Base-by-base conservation (phyloP, 2,797 vertebrate species). In the Gila robusta region DNA sequence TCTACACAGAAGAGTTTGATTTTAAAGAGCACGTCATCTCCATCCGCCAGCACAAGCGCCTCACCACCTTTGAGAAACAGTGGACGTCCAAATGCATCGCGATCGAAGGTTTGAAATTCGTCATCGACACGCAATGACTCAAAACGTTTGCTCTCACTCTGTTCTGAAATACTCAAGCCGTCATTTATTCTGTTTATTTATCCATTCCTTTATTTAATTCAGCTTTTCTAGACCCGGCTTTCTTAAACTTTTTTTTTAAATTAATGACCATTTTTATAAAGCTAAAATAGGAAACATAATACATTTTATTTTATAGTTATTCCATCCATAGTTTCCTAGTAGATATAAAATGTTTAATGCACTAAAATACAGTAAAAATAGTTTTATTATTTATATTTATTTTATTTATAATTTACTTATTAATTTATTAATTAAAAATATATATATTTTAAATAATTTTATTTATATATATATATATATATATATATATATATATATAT, bases 81-180 rank as follows among this genome's bases (percentile, higher is more conserved):
- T 99, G 98, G 98, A 99, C 98, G 9, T 99, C 98, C 89, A 99
- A 99, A 91, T 99, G 98, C 92, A 99, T 99, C 79, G 98, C 98
- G 1, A 99, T 99, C 0, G 98, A 99, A 97, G 98, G 98, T 99
- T n/a, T 11, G 21, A 39, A 47, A 26, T 12, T 2, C 10, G 3
- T 37, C 6, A 3, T 56, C 16, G 0, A 7, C 28, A n/a, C 8
- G 2, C 16, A 17, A 4, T 21, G 7, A 52, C 32, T 76, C 23
- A 59, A 56, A 59, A 5, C n/a, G 0, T 62, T 23, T 26, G 28
- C 26, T 73, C 21, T 28, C 71, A 0, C 23, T 76, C 73, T 19
- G 26, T 5, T 47, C 14, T 47, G 71, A 73, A 47, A 17, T 47
- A 10, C 14, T 17, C n/a, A 17, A 28, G 9, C 7, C 16, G 6